These are phyloP conservation scores for Elachura formosa DNA, from an alignment of 2,113 vertebrate species.

Conservation along the genomic window DNA sequence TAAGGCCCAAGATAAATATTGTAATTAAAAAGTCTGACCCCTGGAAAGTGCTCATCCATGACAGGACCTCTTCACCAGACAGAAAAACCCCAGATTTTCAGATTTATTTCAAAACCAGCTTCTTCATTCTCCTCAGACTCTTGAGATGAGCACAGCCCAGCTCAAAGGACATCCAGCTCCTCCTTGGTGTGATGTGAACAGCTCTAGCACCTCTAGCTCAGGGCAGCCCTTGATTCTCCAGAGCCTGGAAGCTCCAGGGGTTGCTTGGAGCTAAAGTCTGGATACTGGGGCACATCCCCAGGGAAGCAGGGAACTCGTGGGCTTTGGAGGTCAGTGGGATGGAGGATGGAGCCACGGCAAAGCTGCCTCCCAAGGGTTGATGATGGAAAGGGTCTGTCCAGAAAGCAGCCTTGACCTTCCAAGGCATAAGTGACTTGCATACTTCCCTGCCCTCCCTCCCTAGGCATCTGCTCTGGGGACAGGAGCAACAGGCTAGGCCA, in stretches of 20 bases:
- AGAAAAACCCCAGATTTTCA: neutral
- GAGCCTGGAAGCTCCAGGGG: neutral
- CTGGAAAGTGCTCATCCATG: neutral
- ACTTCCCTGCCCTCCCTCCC: neutral
- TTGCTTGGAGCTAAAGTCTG: neutral
- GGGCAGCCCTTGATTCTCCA: neutral
- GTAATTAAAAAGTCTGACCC: neutral
- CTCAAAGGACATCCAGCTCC: neutral
- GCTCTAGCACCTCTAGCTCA: neutral
- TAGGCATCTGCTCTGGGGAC: neutral
- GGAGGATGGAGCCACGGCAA: neutral
- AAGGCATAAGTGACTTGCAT: neutral
- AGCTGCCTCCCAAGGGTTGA: neutral
- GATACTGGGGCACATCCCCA: neutral
- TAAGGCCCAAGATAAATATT: neutral
- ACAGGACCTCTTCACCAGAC: neutral
- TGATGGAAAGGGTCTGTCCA: neutral
- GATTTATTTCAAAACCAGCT: neutral
- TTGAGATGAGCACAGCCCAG: neutral
- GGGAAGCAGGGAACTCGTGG: neutral
- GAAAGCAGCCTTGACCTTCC: neutral
- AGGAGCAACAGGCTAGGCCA: neutral
- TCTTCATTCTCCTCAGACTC: neutral
- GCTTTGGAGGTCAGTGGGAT: neutral
- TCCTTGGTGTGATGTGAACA: neutral